Base-by-base conservation (phyloP, 64 coral and sea anemone species). In the Hydrozoanthus tunicans region DNA sequence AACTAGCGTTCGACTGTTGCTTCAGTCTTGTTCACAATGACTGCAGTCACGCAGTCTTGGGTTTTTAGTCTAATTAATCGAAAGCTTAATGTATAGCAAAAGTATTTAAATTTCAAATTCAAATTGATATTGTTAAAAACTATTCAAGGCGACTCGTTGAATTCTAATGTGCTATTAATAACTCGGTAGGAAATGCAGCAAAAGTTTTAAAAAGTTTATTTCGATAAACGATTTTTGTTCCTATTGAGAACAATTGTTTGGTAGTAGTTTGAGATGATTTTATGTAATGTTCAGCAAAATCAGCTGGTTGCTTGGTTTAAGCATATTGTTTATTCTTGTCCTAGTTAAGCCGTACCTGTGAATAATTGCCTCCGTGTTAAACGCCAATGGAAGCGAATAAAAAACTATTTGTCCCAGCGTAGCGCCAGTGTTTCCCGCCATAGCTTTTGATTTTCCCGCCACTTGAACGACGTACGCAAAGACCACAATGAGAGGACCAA, bases 301-400 rank as follows among this genome's bases (percentile, higher is more conserved):
- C 20, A 20, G 24, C 71, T 74, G 9, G 5, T 4, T 25, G 24
- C 71, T 9, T 3, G 8, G 32, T 11, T 53, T 51, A 1, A 74
- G 63, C 25, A 81, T 62, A 11, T 4, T 81, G 32, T 12, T 59
- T 15, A 14, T 60, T 4, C 1, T 5, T 54, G 17, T 4, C 1
- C n/a, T 6, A 72, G 5, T 56, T 12, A 25, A 24, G 9, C 12
- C 68, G 17, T 88, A 88, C 84, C 84, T 88, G 84, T 88, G 84
- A 59, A 88, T 73, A 59, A 88, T 88, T 25, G 84, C 84, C 14
- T 88, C 84, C 4, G 84, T 88, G 56, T 88, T 88, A 55, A 88
- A 88, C 84, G 84, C 84, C 25, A 88, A 59, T 32, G 84, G 84
- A 43, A 88, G 84, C 17, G 84, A 88, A 56, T 74, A 88, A 5